Evolutionary conservation across 2,797 vertebrate genomes (phyloP).

Genomic region (Enteromius thamalakanensis): DNA sequence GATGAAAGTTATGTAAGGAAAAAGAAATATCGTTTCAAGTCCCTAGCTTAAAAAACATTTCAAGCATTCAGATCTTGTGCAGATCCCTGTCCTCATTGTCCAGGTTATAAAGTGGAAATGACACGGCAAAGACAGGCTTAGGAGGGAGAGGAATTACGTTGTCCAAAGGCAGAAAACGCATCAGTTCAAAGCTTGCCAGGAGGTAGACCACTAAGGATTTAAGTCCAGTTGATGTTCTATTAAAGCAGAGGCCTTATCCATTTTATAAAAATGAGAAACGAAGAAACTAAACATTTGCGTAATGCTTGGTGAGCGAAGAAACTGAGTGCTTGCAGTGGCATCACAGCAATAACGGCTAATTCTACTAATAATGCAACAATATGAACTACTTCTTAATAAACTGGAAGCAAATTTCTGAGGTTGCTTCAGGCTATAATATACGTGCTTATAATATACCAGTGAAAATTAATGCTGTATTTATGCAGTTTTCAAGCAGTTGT

Average conservation of each 20-base stretch:
- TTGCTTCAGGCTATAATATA: neutral
- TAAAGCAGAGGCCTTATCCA: conserved; percentile 31
- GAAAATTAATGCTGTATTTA: conserved; percentile 8
- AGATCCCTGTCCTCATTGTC: conserved; percentile 21
- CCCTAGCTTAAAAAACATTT: conserved; percentile 70
- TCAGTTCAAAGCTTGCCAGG: conserved; percentile 48
- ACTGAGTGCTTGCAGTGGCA: neutral
- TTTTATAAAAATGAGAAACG: conserved; percentile 42
- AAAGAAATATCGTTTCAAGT: conserved; percentile 94
- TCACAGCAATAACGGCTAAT: conserved; percentile 2
- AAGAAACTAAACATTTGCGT: conserved; percentile 15
- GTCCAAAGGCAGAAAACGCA: conserved; percentile 34
- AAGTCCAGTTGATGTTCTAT: conserved; percentile 39
- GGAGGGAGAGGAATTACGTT: conserved; percentile 14
- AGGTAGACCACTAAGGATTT: conserved; percentile 42
- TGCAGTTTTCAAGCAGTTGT: conserved; percentile 28
- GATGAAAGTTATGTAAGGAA: conserved; percentile 86
- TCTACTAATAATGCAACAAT: conserved; percentile 24
- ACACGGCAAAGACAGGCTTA: conserved; percentile 26
- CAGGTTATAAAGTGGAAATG: conserved; percentile 35
- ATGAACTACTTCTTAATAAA: conserved; percentile 14
- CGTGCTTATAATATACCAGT: conserved; percentile 10
- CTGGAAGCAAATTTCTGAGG: conserved; percentile 19
- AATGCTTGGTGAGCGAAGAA: conserved; percentile 28
- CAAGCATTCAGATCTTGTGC: conserved; percentile 13